Conservation (phyloP, 1,140 invertebrate genomes). For the Lethrus apterus region DNA sequence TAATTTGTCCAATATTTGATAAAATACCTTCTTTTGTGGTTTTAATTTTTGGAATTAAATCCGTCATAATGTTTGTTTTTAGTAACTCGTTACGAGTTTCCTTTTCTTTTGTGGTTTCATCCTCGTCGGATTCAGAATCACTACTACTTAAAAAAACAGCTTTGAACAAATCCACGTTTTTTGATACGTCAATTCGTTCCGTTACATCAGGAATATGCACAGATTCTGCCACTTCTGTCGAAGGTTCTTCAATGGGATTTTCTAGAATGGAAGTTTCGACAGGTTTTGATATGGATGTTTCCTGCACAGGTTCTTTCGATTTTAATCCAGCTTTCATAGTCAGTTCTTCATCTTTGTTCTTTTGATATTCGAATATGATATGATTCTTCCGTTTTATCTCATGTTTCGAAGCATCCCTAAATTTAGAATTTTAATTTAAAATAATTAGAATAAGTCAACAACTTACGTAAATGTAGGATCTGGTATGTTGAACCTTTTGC, state of each 20-base stretch:
- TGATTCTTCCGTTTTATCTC: constrained; percentile 30
- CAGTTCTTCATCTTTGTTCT: constrained; percentile 27
- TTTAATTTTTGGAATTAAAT: constrained; percentile 37
- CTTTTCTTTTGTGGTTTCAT: constrained; percentile 20
- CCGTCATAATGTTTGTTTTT: constrained; percentile 29
- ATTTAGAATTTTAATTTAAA: constrained; percentile 14
- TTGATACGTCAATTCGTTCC: constrained; percentile 33
- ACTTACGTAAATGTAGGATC: constrained; percentile 63
- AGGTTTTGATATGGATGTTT: constrained; percentile 3
- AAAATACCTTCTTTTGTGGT: constrained; percentile 36
- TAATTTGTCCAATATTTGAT: constrained; percentile 33
- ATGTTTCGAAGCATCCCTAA: constrained; percentile 25
- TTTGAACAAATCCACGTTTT: constrained; percentile 37
- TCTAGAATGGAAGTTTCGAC: not conserved
- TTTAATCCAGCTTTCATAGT: constrained; percentile 26
- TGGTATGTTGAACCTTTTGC: constrained; percentile 90
- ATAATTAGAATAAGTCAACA: not conserved
- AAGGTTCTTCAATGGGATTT: not conserved
- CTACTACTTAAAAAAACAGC: constrained; percentile 37
- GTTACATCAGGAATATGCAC: constrained; percentile 27
- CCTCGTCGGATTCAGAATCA: constrained; percentile 32
- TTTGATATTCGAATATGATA: constrained; percentile 38
- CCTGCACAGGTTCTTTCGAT: not conserved
- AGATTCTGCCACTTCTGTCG: not conserved
- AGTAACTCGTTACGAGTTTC: constrained; percentile 17